Base-by-base conservation (phyloP, 64 coral and sea anemone species). In the Montipora foliosa region DNA sequence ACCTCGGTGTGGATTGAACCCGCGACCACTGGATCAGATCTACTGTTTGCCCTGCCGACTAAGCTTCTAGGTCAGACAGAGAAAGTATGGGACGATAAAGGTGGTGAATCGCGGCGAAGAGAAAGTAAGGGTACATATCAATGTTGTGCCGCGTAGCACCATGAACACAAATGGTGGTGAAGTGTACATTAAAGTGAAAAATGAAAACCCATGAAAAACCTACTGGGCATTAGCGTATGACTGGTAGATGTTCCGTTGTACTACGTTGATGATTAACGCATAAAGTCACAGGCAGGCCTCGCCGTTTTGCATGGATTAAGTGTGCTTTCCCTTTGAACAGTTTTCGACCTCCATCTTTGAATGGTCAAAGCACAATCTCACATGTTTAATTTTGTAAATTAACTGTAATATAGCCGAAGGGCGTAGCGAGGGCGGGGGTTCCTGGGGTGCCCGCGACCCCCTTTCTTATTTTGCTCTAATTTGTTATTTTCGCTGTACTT, bases 61-160 rank as follows among this genome's bases (percentile, higher is more conserved):
- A 24, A 71, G 67, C 67, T 71, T 6, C 67, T 17, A 71, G 67
- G 67, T 71, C 19, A 19, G 5, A 71, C 20, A 71, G 17, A 71
- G 20, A 71, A 71, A 71, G 67, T 22, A 17, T 4, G 67, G 67
- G 67, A 71, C 67, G 67, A 71, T 71, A 21, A 21, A 71, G 17
- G 68, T 71, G 68, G 68, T 71, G 78, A 80, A 80, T 80, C 78
- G 78, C 78, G 78, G 78, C 78, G 78, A 80, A 80, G 78, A 80
- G 78, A 80, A 80, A 80, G 78, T 80, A 80, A 80, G 78, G 78
- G 76, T 80, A 80, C 78, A 80, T 80, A 58, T 80, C 1, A 80
- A 80, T 80, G 78, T 80, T 71, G 68, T 71, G 68, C 68, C 68
- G 68, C 68, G 68, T 71, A 71, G 21, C 68, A 71, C 68, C 4